A percentile compares a stretch with the other conserved stretches of the same genome.
Evolutionary conservation across 2,888 invertebrate species (phyloP).

Genomic region (Trimorus sp.): DNA sequence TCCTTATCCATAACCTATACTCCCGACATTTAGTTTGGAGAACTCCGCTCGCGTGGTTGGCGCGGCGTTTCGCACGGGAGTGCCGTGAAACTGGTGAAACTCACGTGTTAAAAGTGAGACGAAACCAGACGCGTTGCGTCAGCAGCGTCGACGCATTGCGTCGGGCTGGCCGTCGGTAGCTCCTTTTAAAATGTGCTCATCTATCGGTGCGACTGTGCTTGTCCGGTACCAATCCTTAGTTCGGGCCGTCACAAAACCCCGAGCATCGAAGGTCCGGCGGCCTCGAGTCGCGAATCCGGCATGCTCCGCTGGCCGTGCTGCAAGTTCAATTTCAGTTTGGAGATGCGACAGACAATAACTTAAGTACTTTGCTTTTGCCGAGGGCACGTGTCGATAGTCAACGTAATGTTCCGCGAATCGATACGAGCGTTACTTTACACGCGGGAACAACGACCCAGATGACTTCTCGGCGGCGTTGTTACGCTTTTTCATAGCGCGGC

Average conservation of each 20-base stretch:
- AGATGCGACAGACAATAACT: no score
- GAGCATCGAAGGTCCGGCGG: conserved; percentile 20
- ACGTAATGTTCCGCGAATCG: conserved; percentile 50
- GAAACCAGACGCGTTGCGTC: conserved; percentile 85
- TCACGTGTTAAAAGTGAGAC: conserved; percentile 88
- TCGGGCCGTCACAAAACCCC: conserved; percentile 32
- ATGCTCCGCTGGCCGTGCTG: neutral
- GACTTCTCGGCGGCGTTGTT: neutral
- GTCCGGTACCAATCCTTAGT: conserved; percentile 42
- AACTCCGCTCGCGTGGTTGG: no score
- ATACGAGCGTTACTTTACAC: conserved; percentile 20
- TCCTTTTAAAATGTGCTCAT: conserved; percentile 80
- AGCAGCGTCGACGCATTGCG: conserved; percentile 82
- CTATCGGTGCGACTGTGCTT: conserved; percentile 70
- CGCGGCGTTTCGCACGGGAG: neutral
- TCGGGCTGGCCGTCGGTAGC: conserved; percentile 81
- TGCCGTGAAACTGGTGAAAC: conserved; percentile 75
- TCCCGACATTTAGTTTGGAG: no score
- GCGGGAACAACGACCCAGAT: conserved; percentile 39
- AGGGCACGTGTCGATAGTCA: conserved; percentile 64
- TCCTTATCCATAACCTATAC: no score
- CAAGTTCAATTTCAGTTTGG: conserved; percentile 4
- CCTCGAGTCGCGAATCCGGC: conserved; percentile 17
- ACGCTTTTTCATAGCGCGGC: neutral
- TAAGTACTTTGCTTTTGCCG: no score